Evolutionary conservation across 92 coral and sea anemone genomes (phyloP), one percentile per base, ranked within the genome.

Genomic region (Paragorgia papillata): DNA sequence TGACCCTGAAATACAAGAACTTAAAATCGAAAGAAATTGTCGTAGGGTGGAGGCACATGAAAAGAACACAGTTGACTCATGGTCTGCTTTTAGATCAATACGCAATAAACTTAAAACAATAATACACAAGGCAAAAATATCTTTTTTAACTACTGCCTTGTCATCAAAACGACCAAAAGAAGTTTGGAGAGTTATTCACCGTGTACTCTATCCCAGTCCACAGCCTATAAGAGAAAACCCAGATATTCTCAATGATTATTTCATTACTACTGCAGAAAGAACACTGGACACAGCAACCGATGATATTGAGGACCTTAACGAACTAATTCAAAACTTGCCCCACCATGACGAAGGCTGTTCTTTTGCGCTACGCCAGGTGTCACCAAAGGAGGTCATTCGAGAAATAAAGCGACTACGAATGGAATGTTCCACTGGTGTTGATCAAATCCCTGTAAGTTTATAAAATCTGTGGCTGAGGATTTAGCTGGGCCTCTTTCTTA

Each of bases 171-270:
- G 87, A 40, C 85, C 89, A 37, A 85, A 85, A 54, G 80, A 56
- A 62, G 87, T 88, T 26, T 88, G 89, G 87, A 74, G 74, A 57
- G 86, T 84, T 25, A 88, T 84, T 20, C 86, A 88, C 55, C 84
- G 88, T 18, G 59, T 88, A 25, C 87, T 88, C 44, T 22, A 88
- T 65, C 88, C 91, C 34, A 76, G 63, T 63, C 80, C 80, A 25
- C 61, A 55, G 73, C 84, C 84, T 12, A 64, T 84, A 50, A 49
- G 80, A 15, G 70, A 48, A 9, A 59, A 73, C 51, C 85, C 78
- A 51, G 67, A 79, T 55, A 55, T 0, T 19, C 79, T 73, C 31
- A 73, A 71, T 71, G 37, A 71, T 49, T 74, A 81, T 40, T 81
- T 81, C 65, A 66, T 62, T 56, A 37, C 37, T 49, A 73, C 81